Conservation (phyloP, 2,888 invertebrate genomes). For the Heteromurus nitidus region DNA sequence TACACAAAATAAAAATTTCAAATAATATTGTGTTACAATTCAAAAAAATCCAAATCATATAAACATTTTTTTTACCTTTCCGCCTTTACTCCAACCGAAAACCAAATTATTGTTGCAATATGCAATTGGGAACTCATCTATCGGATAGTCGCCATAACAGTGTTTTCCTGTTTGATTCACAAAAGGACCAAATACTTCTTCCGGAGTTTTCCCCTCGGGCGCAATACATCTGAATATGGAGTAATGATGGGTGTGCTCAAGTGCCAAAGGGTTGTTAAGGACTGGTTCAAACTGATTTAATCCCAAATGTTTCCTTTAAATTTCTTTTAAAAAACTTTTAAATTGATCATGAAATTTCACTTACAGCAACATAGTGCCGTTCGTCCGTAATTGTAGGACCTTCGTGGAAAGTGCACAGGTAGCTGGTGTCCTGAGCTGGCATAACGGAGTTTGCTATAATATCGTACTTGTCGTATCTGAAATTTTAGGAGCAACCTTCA, state of each 20-base stretch:
- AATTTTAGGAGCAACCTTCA: neutral
- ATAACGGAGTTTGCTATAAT: too few relatives aligned
- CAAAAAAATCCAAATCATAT: conserved; percentile 14
- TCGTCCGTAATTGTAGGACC: too few relatives aligned
- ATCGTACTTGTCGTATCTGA: neutral
- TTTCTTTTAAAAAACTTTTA: too few relatives aligned
- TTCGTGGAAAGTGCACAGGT: too few relatives aligned
- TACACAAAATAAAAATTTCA: neutral
- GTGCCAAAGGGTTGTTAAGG: neutral
- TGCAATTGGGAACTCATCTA: neutral
- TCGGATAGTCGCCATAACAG: conserved; percentile 6
- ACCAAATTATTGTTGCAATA: conserved; percentile 27
- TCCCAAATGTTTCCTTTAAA: too few relatives aligned
- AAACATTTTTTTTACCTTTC: conserved; percentile 64
- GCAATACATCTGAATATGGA: conserved; percentile 25
- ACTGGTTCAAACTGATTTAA: conserved; percentile 45
- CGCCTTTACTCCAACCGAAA: conserved; percentile 53
- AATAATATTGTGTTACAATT: conserved; percentile 54
- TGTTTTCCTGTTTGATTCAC: neutral
- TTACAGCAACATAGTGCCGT: too few relatives aligned
- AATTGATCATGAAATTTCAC: too few relatives aligned
- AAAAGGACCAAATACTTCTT: conserved; percentile 31
- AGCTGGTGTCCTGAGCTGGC: too few relatives aligned
- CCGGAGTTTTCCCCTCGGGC: conserved; percentile 20
- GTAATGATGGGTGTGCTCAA: conserved; percentile 43